A percentile compares a stretch with the other conserved stretches of the same genome.
Conservation (phyloP, 2,797 vertebrate species). For the Arctocebus calabarensis region DNA sequence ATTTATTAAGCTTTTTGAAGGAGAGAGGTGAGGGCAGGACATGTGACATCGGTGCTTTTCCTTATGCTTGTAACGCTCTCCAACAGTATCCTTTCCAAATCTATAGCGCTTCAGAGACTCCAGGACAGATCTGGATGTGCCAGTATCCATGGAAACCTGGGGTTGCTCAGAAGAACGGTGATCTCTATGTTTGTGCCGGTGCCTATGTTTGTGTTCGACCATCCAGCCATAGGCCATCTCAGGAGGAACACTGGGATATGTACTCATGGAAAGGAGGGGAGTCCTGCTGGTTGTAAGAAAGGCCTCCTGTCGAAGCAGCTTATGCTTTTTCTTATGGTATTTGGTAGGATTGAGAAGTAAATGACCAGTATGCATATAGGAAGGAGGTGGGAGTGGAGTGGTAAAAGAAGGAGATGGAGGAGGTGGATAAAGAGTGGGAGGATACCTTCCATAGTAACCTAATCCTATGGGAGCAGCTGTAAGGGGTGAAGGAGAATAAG, state of each 20-base stretch:
- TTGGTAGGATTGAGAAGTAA: constrained; percentile 96
- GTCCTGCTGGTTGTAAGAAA: constrained; percentile 90
- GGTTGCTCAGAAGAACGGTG: constrained; percentile 90
- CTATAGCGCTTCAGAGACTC: constrained; percentile 96
- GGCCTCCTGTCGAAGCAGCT: constrained; percentile 94
- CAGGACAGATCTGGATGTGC: constrained; percentile 89
- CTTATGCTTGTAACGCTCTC: constrained; percentile 94
- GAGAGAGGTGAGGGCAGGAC: constrained; percentile 90
- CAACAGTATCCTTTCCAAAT: constrained; percentile 92
- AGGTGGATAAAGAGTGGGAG: constrained; percentile 94
- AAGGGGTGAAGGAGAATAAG: constrained; percentile 94
- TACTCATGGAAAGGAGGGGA: constrained; percentile 93
- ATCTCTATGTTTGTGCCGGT: constrained; percentile 94
- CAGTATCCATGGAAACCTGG: constrained; percentile 87
- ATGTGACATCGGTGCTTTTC: constrained; percentile 92
- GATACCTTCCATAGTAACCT: constrained; percentile 96
- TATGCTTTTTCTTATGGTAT: constrained; percentile 96
- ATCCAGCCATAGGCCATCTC: constrained; percentile 95
- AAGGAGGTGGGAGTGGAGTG: constrained; percentile 92
- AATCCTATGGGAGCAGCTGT: constrained; percentile 94
- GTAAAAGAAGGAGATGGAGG: constrained; percentile 94
- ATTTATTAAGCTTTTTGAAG: constrained; percentile 88
- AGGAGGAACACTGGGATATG: constrained; percentile 93
- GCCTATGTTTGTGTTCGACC: constrained; percentile 94
- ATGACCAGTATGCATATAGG: constrained; percentile 96